These are phyloP conservation scores for Nibea coibor DNA, from an alignment of 2,113 vertebrate genomes.

Conservation along the genomic window DNA sequence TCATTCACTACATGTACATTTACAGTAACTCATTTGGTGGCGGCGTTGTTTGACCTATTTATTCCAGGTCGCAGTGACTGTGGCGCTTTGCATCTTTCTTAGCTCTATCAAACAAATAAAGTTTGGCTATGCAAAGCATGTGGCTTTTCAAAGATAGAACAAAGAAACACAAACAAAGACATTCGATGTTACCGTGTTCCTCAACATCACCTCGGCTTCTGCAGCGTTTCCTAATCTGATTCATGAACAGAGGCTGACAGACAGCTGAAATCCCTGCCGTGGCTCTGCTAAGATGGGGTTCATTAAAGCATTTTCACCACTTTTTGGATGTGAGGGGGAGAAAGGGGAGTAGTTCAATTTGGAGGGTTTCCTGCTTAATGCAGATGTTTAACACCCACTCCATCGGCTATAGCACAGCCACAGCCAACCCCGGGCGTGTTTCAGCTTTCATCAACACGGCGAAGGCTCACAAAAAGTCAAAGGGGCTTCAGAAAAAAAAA, in stretches of 20 bases:
- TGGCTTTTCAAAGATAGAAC: constrained; percentile 51
- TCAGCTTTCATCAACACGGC: not conserved
- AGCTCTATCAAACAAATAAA: constrained; percentile 73
- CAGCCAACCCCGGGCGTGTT: not conserved
- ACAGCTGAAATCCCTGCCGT: not conserved
- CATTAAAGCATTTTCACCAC: not conserved
- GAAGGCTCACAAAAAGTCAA: not conserved
- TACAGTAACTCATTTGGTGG: constrained; percentile 40
- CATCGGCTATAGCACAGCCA: constrained; percentile 1
- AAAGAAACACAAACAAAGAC: constrained; percentile 46
- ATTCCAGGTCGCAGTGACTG: constrained; percentile 6
- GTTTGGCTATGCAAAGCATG: constrained; percentile 75
- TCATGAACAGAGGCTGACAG: constrained; percentile 50
- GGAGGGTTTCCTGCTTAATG: constrained; percentile 6
- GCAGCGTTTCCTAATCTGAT: constrained; percentile 51
- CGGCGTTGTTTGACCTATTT: constrained; percentile 23
- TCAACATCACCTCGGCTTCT: constrained; percentile 22
- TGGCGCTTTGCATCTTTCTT: constrained; percentile 79
- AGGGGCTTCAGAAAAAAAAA: not conserved
- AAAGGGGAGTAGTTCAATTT: not conserved
- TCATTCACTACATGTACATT: constrained; percentile 50
- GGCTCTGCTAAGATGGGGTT: not conserved
- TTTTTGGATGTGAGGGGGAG: not conserved
- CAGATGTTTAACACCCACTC: constrained; percentile 28
- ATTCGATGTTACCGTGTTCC: constrained; percentile 30